Base-by-base conservation (phyloP, 2,888 invertebrate genomes). In the Helobdella robusta region DNA sequence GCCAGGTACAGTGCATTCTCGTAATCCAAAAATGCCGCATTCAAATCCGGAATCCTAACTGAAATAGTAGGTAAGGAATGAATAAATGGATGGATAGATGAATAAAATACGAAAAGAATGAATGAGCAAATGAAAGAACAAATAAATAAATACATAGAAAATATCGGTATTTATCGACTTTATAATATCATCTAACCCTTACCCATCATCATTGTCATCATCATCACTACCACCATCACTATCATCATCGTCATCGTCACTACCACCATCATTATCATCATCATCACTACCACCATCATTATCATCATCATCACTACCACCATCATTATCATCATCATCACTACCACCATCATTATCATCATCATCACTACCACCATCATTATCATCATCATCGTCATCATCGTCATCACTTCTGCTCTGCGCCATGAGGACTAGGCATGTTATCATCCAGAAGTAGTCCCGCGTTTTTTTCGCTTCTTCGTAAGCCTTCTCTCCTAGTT, bases 391-490 rank as follows among this genome's bases (percentile, higher is more conserved):
- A 3, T 50, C 50, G 28, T 11, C 18, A 50, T 5, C 23, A 52
- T 52, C 52, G 2, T 0, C 5, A 5, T 40, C 63, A 77, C 78
- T 76, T 73, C 77, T 73, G 46, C 75, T 70, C 68, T 79, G 78
- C 2, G 77, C 78, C 5, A 76, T 70, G 8, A 79, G 71, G n/a
- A 78, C 76, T 65, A 71, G 72, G 52, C 77, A 76, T 70, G 78
- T 77, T 44, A 79, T 70, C 70, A 74, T 74, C 78, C 78, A 78
- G 1, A 75, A 73, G 32, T 72, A 65, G 68, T 78, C 77, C 28
- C 75, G 74, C 3, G 75, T 74, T 56, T 74, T 75, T 18, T 71
- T 68, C 15, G 78, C 76, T 18, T 74, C 74, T 11, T 70, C 72
- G 62, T 75, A 69, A 11, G 78, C 75, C 64, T 75, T 75, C 67